These are phyloP conservation scores for Heteractis magnifica DNA, from an alignment of 92 coral and sea anemone genomes.

Conservation along the genomic window DNA sequence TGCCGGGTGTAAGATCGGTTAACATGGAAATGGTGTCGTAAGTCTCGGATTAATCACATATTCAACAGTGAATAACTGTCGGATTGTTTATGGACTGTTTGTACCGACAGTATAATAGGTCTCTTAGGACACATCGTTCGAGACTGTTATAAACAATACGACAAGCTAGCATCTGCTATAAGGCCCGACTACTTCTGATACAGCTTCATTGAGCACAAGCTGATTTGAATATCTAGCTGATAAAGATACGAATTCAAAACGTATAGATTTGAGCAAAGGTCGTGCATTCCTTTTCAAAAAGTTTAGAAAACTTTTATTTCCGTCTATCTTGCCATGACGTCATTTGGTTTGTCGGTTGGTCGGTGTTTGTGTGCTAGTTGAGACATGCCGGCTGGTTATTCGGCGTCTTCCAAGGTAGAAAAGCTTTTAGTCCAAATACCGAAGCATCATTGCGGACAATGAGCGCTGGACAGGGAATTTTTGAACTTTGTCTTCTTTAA, in stretches of 20 bases:
- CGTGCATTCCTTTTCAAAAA: background rate
- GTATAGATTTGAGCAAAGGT: background rate
- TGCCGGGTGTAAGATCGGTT: background rate
- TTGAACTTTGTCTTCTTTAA: constrained; percentile 11
- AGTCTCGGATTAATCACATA: background rate
- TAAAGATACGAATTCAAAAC: too few relatives aligned
- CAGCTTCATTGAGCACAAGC: background rate
- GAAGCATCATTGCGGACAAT: background rate
- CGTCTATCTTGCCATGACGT: background rate
- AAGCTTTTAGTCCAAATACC: background rate
- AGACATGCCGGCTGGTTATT: constrained; percentile 4
- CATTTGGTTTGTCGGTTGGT: constrained; percentile 13
- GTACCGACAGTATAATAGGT: constrained; percentile 8
- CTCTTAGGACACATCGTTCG: constrained; percentile 17
- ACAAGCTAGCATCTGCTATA: background rate
- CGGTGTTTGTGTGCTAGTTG: background rate
- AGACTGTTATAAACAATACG: constrained; percentile 4
- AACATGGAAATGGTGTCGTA: background rate
- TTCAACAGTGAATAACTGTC: constrained; percentile 1
- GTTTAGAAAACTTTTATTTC: background rate
- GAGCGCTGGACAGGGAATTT: background rate
- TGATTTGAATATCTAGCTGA: too few relatives aligned
- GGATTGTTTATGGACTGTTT: background rate
- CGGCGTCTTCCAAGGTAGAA: background rate
- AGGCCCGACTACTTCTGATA: background rate